These are phyloP conservation scores for Acanthosoma haemorrhoidale DNA, from an alignment of 2,888 invertebrate species.

Conservation along the genomic window DNA sequence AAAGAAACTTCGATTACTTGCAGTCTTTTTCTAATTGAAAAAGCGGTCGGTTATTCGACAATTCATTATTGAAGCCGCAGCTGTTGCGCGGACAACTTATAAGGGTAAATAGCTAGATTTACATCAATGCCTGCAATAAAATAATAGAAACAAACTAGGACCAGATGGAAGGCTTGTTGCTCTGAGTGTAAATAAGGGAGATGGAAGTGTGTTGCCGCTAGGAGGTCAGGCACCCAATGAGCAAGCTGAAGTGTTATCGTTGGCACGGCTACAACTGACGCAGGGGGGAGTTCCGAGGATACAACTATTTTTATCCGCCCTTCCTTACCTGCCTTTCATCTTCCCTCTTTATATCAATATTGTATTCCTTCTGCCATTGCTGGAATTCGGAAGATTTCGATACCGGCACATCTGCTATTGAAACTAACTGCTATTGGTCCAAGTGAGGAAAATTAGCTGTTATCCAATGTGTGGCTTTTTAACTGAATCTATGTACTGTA, in stretches of 20 bases:
- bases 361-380: neutral
- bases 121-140: no score
- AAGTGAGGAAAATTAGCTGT: no score
- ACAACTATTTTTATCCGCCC: constrained; percentile 1
- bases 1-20: no score
- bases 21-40: no score
- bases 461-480: no score
- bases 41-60: no score
- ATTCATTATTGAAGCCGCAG: no score
- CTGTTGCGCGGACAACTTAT: no score
- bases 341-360: constrained; percentile 1
- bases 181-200: neutral
- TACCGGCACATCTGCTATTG: neutral
- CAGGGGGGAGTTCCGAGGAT: neutral
- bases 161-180: no score
- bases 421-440: neutral
- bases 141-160: no score
- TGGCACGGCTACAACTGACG: constrained; percentile 17
- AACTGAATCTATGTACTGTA: no score
- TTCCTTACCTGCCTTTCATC: constrained; percentile 20
- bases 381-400: neutral
- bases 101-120: no score
- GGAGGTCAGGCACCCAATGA: constrained; percentile 4
- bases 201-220: neutral
- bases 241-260: constrained; percentile 7